Evolutionary conservation across 2,888 invertebrate species (phyloP).

Genomic region (Dryocosmus kuriphilus): DNA sequence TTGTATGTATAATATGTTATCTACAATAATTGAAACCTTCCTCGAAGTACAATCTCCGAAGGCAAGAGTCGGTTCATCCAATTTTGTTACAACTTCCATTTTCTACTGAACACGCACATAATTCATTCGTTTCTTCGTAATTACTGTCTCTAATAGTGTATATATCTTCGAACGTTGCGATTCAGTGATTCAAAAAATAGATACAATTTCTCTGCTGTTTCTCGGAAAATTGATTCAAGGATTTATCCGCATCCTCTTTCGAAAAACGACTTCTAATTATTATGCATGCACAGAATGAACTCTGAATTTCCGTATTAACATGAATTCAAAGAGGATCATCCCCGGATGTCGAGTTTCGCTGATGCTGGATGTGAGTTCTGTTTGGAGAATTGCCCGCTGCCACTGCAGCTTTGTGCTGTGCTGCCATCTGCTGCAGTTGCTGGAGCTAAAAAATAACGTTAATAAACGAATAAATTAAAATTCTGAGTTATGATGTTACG

Average conservation of each 20-base stretch:
- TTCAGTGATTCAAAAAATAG: conserved; percentile 55
- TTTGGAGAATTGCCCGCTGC: conserved; percentile 69
- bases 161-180: conserved; percentile 39
- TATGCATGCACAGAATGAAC: conserved; percentile 21
- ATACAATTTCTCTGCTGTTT: conserved; percentile 30
- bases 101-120: conserved; percentile 64
- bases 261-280: neutral
- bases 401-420: conserved; percentile 73
- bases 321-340: conserved; percentile 72
- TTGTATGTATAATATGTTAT: conserved; percentile 64
- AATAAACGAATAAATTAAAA: conserved; percentile 15
- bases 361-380: conserved; percentile 73
- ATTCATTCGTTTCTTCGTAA: conserved; percentile 51
- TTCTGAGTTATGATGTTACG: too few species aligned
- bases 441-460: conserved; percentile 64
- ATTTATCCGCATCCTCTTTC: neutral
- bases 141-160: conserved; percentile 52
- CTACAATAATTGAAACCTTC: conserved; percentile 75
- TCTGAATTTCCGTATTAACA: neutral
- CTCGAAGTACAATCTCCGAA: conserved; percentile 65
- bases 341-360: conserved; percentile 71
- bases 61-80: conserved; percentile 53
- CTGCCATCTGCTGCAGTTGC: conserved; percentile 74
- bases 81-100: conserved; percentile 42
- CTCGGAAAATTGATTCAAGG: conserved; percentile 7